phyloP scores from a whole-genome alignment of 2,113 vertebrate species.

The Neolamprologus toae region DNA sequence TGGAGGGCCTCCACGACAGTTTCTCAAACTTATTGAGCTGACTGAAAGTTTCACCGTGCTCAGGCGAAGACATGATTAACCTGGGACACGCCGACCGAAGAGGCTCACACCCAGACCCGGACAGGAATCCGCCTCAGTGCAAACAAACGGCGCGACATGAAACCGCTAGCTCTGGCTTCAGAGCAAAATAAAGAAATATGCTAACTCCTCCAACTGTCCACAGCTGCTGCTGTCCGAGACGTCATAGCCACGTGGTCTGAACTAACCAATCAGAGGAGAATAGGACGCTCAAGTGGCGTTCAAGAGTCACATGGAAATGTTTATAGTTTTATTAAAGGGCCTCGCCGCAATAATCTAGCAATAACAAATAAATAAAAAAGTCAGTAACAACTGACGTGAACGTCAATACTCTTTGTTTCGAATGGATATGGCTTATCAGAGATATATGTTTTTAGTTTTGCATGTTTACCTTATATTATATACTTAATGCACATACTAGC shows the following conservation, averaged over 20 bases:
- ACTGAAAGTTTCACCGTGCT: constrained; percentile 19
- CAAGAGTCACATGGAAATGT: not conserved
- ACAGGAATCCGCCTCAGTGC: not conserved
- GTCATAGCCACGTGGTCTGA: constrained; percentile 32
- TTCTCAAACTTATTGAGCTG: constrained; percentile 79
- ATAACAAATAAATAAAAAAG: not conserved
- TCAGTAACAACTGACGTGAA: not conserved
- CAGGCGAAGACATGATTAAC: constrained; percentile 51
- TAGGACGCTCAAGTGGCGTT: not conserved
- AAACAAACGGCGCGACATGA: not conserved
- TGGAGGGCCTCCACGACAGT: constrained; percentile 78
- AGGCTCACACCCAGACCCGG: not conserved
- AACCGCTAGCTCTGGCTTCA: not conserved
- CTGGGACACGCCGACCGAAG: not conserved
- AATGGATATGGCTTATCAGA: not conserved
- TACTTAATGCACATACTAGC: not conserved
- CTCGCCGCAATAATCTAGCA: not conserved
- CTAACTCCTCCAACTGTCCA: not conserved
- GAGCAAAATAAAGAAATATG: not conserved
- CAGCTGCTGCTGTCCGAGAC: constrained; percentile 6
- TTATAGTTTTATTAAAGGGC: not conserved
- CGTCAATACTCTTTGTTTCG: not conserved
- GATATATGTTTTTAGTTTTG: not conserved
- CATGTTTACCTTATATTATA: not conserved
- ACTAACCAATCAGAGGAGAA: constrained; percentile 36